A percentile compares a stretch with the other conserved stretches of the same genome.
Evolutionary conservation across 2,113 vertebrate species (phyloP).

Genomic region (Erinaceus europaeus): DNA sequence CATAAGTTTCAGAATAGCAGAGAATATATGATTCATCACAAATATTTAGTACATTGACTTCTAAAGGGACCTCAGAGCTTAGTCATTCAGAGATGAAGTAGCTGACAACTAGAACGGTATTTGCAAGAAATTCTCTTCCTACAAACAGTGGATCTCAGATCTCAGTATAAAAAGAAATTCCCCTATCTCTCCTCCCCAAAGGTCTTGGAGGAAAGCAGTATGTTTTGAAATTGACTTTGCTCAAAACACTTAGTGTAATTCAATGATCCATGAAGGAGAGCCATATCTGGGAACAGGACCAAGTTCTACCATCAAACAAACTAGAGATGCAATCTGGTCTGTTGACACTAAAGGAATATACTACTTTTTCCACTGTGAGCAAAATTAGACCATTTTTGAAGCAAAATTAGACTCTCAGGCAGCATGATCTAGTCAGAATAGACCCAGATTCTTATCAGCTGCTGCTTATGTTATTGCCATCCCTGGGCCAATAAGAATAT

Average conservation of each 20-base stretch:
- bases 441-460: constrained; percentile 72
- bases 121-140: neutral
- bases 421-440: constrained; percentile 73
- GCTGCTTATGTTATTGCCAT: constrained; percentile 62
- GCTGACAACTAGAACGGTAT: neutral
- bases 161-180: constrained; percentile 32
- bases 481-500: constrained; percentile 72
- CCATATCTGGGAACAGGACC: constrained; percentile 72
- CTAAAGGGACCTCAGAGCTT: neutral
- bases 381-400: constrained; percentile 74
- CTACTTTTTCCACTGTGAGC: constrained; percentile 72
- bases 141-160: neutral
- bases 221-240: constrained; percentile 65
- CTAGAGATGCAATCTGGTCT: constrained; percentile 73
- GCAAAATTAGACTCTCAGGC: constrained; percentile 74
- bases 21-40: neutral
- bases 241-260: constrained; percentile 65
- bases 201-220: constrained; percentile 40
- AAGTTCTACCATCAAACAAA: constrained; percentile 74
- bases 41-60: neutral
- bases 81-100: neutral
- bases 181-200: too few species aligned
- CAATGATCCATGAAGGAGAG: constrained; percentile 75
- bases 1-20: neutral
- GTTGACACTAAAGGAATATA: constrained; percentile 75